phyloP scores from a whole-genome alignment of 2,888 invertebrate genomes.

The Xestia c-nigrum region DNA sequence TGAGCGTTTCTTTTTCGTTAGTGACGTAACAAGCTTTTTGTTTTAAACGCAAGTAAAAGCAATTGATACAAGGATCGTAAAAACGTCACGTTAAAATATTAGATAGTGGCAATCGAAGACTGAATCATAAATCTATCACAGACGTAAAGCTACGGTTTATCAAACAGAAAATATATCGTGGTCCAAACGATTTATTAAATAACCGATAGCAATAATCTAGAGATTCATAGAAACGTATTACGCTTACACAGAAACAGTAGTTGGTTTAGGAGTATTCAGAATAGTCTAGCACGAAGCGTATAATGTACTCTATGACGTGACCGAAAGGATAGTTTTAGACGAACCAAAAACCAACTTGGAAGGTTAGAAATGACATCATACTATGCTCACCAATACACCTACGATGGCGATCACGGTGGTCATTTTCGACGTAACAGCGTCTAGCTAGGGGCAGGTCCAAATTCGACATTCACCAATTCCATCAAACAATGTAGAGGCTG shows the following conservation, averaged over 20 bases:
- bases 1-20: slow-evolving; percentile 3
- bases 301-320: not conserved
- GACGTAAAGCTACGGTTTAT: slow-evolving; percentile 36
- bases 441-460: slow-evolving; percentile 11
- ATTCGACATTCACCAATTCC: slow-evolving; percentile 36
- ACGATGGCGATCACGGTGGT: not conserved
- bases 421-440: slow-evolving; percentile 19
- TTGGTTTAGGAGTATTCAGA: not conserved
- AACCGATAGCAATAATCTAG: slow-evolving; percentile 4
- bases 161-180: slow-evolving; percentile 16
- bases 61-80: slow-evolving; percentile 18
- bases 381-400: slow-evolving; percentile 20
- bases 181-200: slow-evolving; percentile 10
- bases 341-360: not conserved
- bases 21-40: slow-evolving; percentile 10
- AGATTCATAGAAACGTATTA: not conserved
- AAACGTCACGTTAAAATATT: slow-evolving; percentile 28
- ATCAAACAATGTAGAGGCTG: slow-evolving; percentile 3
- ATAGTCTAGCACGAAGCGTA: not conserved
- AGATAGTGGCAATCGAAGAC: slow-evolving; percentile 34
- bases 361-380: slow-evolving; percentile 29
- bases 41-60: slow-evolving; percentile 30
- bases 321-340: not conserved
- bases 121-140: slow-evolving; percentile 40
- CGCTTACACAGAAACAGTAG: not conserved